Conservation (phyloP, 2,113 vertebrate genomes). For the Notechis scutatus region DNA sequence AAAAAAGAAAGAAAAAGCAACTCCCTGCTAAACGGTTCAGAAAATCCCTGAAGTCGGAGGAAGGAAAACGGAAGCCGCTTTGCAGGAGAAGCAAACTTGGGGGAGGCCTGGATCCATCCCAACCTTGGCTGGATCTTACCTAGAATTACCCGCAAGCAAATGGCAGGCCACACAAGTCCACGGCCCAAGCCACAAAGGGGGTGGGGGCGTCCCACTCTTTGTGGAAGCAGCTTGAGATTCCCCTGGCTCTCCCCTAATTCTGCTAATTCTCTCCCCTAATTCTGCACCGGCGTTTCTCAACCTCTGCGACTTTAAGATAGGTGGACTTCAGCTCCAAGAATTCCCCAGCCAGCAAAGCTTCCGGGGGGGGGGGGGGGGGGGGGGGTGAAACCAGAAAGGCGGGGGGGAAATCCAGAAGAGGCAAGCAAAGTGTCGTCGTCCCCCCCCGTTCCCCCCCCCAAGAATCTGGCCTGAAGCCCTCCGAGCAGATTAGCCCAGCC, state of each 20-base stretch:
- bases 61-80: background rate
- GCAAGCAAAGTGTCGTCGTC: background rate
- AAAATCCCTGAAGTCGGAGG: background rate
- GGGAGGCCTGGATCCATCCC: background rate
- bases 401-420: background rate
- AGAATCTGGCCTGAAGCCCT: background rate
- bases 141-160: background rate
- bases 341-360: no score
- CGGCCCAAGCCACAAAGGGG: background rate
- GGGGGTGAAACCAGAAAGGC: conserved; percentile 26
- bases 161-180: background rate
- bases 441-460: background rate
- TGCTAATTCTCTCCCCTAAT: no score
- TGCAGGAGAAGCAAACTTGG: background rate
- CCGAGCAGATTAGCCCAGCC: background rate
- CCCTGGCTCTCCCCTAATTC: no score
- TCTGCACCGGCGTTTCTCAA: background rate
- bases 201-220: background rate
- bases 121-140: background rate
- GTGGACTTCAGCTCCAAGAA: no score
- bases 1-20: background rate
- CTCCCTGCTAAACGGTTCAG: background rate
- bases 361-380: no score
- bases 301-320: no score
- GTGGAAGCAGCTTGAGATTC: background rate